Conservation (phyloP, 2,797 vertebrate species). For the Catostomus latipinnis region DNA sequence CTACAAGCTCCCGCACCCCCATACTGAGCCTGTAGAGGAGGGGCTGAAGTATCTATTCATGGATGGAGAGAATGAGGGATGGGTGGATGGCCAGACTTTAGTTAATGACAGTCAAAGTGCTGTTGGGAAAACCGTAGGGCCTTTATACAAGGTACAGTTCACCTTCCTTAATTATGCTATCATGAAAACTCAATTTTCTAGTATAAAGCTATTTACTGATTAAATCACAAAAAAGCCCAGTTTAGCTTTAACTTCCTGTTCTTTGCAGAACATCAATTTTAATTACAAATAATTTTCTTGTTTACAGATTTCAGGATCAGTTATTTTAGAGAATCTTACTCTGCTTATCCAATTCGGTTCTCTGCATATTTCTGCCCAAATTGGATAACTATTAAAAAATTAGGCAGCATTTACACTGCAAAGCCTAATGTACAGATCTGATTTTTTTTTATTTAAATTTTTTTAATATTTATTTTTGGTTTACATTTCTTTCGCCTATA, state of each 20-base stretch:
- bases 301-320: neutral
- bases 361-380: conserved; percentile 2
- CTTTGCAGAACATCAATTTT: conserved; percentile 27
- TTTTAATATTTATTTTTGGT: too few relatives aligned
- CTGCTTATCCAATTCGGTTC: neutral
- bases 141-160: conserved; percentile 79
- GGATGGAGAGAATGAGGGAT: conserved; percentile 76
- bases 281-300: neutral
- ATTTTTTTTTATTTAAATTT: neutral
- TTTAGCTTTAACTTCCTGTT: neutral
- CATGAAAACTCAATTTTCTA: neutral
- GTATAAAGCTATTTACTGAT: neutral
- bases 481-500: too few relatives aligned
- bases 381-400: conserved; percentile 14
- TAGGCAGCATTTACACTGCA: neutral
- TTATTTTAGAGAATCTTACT: conserved; percentile 9
- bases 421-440: neutral
- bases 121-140: conserved; percentile 82
- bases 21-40: neutral
- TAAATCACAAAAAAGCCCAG: neutral
- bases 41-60: conserved; percentile 84
- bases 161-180: neutral
- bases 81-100: conserved; percentile 74
- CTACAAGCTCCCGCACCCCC: conserved; percentile 84
- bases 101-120: conserved; percentile 81